These are phyloP conservation scores for Amblyopsis hoosieri DNA, from an alignment of 2,797 vertebrate species.

Conservation along the genomic window DNA sequence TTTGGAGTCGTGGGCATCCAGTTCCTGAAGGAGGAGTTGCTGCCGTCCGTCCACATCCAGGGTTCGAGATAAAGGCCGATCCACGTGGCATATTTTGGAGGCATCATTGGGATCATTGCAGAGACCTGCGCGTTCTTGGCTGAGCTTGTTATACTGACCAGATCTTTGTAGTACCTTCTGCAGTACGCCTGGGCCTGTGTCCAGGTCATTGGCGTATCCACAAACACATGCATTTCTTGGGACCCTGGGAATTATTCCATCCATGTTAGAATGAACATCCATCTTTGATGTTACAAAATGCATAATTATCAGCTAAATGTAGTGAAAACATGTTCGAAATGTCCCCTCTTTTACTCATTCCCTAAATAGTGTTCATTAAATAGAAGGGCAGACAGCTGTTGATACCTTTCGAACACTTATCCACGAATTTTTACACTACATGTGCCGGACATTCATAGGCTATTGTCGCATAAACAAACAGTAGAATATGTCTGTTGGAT, in stretches of 20 bases:
- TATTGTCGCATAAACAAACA: no score
- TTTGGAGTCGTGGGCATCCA: slow-evolving; percentile 7
- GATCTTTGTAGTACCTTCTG: slow-evolving; percentile 22
- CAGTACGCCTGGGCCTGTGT: slow-evolving; percentile 30
- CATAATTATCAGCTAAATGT: no score
- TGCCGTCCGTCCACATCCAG: slow-evolving; percentile 48
- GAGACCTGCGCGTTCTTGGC: slow-evolving; percentile 17
- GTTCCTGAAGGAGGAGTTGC: slow-evolving; percentile 15
- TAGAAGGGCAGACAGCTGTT: no score
- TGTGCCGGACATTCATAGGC: no score
- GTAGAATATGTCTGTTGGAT: no score
- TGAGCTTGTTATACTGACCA: slow-evolving; percentile 25
- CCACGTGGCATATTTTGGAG: neutral
- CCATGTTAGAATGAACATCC: neutral
- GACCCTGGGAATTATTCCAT: neutral
- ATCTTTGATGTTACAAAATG: no score
- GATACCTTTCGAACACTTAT: no score
- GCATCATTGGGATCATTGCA: neutral
- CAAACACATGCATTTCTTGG: neutral
- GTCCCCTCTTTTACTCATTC: no score
- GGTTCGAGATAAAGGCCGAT: slow-evolving; percentile 34
- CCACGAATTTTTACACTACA: no score
- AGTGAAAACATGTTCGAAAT: no score
- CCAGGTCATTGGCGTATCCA: slow-evolving; percentile 10
- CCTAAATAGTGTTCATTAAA: no score